Conservation (phyloP, 2,888 invertebrate species). For the Fragum sueziense region DNA sequence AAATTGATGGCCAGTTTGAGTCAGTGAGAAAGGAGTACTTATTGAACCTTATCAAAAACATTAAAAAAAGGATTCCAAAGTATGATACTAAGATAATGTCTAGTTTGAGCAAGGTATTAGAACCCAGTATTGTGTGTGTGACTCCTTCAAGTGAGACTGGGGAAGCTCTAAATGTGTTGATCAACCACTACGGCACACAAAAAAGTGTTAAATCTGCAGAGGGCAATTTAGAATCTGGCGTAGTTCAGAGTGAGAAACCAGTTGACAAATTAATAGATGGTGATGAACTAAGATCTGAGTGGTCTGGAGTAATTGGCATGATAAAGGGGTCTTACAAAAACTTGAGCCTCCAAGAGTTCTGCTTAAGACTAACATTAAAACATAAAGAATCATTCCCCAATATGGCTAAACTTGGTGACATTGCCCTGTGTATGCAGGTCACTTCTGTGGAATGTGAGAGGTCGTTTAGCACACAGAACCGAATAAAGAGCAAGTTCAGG, state of each 20-base stretch:
- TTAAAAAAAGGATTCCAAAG: conserved; percentile 29
- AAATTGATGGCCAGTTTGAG: conserved; percentile 18
- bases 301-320: conserved; percentile 22
- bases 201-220: conserved; percentile 23
- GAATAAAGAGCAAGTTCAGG: conserved; percentile 36
- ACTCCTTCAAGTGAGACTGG: conserved; percentile 3
- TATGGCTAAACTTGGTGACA: conserved; percentile 10
- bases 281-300: conserved; percentile 12
- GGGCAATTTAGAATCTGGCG: conserved; percentile 21
- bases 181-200: conserved; percentile 26
- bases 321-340: conserved; percentile 17
- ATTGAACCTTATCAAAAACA: conserved; percentile 22
- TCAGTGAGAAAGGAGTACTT: conserved; percentile 18
- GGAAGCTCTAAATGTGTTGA: conserved; percentile 4
- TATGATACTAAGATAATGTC: conserved; percentile 28
- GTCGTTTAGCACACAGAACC: conserved; percentile 44
- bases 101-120: conserved; percentile 28
- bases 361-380: conserved; percentile 23
- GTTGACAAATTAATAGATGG: conserved; percentile 17
- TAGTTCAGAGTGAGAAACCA: background rate
- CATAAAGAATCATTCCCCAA: conserved; percentile 21
- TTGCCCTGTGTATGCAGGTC: conserved; percentile 34
- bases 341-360: conserved; percentile 9
- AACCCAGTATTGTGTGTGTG: conserved; percentile 16
- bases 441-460: conserved; percentile 48